phyloP scores from a whole-genome alignment of 23 tunicate species.

The Phallusia fumigata region DNA sequence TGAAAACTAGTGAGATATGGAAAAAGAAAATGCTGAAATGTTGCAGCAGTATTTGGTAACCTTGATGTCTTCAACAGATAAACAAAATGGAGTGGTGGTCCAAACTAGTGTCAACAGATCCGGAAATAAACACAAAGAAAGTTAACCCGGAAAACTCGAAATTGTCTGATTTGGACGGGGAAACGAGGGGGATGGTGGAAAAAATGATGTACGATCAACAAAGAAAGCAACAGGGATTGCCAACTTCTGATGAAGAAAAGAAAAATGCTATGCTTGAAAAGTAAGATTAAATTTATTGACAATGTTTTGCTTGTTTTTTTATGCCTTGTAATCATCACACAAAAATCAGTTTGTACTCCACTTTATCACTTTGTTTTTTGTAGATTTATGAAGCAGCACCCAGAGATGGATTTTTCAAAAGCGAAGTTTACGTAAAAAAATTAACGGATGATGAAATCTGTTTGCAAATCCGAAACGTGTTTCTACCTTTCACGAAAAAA shows the following conservation, averaged over 20 bases:
- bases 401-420: conserved; percentile 96
- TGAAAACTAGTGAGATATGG: too few relatives aligned
- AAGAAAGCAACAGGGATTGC: conserved; percentile 75
- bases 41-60: background rate
- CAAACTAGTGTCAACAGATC: conserved; percentile 74
- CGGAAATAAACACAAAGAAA: conserved; percentile 87
- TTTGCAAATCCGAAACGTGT: too few relatives aligned
- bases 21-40: too few relatives aligned
- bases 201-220: conserved; percentile 99
- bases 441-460: too few relatives aligned
- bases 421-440: conserved; percentile 64
- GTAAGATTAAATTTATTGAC: conserved; percentile 30
- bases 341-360: too few relatives aligned
- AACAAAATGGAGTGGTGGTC: conserved; percentile 98
- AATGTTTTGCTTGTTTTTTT: too few relatives aligned
- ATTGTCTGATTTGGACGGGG: conserved; percentile 90
- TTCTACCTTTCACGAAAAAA: too few relatives aligned
- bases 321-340: too few relatives aligned
- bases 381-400: conserved; percentile 94
- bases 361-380: background rate
- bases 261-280: conserved; percentile 93
- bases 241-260: conserved; percentile 93
- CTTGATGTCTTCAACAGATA: conserved; percentile 20
- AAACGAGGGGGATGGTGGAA: conserved; percentile 97
- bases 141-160: conserved; percentile 96